Evolutionary conservation across 2,888 invertebrate genomes (phyloP).

Genomic region (Octodonta nipae): DNA sequence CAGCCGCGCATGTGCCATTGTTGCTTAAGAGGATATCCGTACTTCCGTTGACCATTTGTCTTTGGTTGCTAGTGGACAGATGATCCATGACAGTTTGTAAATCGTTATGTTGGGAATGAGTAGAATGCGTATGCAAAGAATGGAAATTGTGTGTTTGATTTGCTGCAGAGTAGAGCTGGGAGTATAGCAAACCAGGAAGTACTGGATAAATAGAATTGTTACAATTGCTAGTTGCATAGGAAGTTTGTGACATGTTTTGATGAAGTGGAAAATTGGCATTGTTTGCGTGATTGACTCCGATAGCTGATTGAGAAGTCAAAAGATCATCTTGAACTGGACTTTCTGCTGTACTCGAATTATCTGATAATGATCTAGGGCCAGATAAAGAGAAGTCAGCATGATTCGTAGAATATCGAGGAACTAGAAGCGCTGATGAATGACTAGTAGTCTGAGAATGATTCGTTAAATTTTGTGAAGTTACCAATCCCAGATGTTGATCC

Average conservation of each 20-base stretch:
- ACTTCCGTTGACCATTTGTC: conserved; percentile 36
- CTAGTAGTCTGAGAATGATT: conserved; percentile 35
- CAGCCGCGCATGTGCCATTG: conserved; percentile 47
- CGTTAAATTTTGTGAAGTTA: conserved; percentile 43
- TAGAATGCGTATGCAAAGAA: conserved; percentile 51
- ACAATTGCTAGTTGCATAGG: conserved; percentile 47
- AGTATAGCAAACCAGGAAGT: conserved; percentile 68
- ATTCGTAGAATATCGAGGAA: conserved; percentile 51
- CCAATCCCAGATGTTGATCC: conserved; percentile 58
- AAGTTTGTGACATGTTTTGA: conserved; percentile 30
- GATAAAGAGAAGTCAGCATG: conserved; percentile 52
- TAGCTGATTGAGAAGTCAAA: conserved; percentile 42
- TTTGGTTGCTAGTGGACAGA: conserved; percentile 46
- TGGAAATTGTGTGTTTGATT: conserved; percentile 63
- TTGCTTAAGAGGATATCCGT: conserved; percentile 41
- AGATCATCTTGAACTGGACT: conserved; percentile 71
- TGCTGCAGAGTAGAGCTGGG: conserved; percentile 68
- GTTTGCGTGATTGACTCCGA: conserved; percentile 41
- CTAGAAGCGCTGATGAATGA: conserved; percentile 42
- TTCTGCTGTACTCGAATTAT: conserved; percentile 70
- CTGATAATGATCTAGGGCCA: conserved; percentile 65
- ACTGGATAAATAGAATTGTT: conserved; percentile 66
- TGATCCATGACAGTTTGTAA: conserved; percentile 66
- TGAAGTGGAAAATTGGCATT: conserved; percentile 50
- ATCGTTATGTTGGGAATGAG: conserved; percentile 45